Evolutionary conservation across 2,888 invertebrate genomes (phyloP).

Genomic region (Mythimna lalbum): DNA sequence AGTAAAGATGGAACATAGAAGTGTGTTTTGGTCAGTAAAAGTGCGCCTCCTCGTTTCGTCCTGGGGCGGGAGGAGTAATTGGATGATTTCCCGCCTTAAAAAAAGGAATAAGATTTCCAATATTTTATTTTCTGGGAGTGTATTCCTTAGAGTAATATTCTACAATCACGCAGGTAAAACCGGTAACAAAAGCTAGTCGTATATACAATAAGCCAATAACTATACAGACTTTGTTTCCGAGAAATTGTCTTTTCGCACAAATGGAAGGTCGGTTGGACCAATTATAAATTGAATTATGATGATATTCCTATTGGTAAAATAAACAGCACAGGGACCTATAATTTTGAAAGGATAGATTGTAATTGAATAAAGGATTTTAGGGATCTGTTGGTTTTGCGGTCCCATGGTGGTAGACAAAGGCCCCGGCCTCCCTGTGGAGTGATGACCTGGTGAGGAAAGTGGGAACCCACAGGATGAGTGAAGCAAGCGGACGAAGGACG

Average conservation of each 20-base stretch:
- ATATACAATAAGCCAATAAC: too few relatives aligned
- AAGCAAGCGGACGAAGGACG: not conserved
- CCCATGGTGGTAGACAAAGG: not conserved
- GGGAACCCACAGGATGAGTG: not conserved
- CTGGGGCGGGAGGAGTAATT: too few relatives aligned
- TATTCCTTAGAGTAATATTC: too few relatives aligned
- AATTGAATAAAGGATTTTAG: conserved; percentile 37
- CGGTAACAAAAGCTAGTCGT: too few relatives aligned
- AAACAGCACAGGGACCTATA: conserved; percentile 9
- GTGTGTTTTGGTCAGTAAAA: too few relatives aligned
- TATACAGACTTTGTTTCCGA: not conserved
- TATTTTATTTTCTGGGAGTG: too few relatives aligned
- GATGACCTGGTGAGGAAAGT: not conserved
- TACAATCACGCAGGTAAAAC: too few relatives aligned
- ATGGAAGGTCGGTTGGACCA: not conserved
- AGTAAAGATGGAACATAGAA: too few relatives aligned
- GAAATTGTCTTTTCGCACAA: not conserved
- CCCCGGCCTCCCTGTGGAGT: not conserved
- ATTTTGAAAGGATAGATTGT: conserved; percentile 30
- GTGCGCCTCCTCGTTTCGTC: too few relatives aligned
- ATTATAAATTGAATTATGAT: conserved; percentile 22
- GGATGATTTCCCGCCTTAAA: too few relatives aligned
- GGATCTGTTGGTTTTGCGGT: conserved; percentile 2
- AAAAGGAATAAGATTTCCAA: too few relatives aligned
- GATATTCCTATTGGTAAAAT: conserved; percentile 25